Conservation (phyloP, 2,113 vertebrate species). For the Oreochromis aureus region DNA sequence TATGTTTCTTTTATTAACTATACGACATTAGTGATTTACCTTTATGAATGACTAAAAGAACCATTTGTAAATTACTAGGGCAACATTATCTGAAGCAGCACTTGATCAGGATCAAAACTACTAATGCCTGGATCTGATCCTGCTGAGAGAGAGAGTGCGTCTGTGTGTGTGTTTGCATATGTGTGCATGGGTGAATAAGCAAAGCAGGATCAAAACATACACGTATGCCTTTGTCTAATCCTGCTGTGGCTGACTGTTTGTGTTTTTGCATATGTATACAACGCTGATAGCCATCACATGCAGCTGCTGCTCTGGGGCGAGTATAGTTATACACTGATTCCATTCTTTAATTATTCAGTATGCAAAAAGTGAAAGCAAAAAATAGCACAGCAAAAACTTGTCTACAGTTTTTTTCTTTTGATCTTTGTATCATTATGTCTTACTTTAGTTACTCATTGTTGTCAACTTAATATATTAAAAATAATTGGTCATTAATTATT, state of each 20-base stretch:
- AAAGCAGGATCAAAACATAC: neutral
- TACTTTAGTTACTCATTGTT: neutral
- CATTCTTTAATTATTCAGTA: conserved; percentile 50
- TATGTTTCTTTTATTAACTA: neutral
- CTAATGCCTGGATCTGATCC: conserved; percentile 17
- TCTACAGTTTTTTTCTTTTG: neutral
- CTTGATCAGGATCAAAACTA: conserved; percentile 41
- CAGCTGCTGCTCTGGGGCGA: conserved; percentile 41
- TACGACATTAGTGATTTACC: neutral
- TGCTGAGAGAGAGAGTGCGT: neutral
- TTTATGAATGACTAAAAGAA: neutral
- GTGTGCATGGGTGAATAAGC: neutral
- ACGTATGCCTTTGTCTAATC: neutral
- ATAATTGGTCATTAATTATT: neutral
- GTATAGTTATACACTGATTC: neutral
- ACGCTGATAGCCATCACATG: conserved; percentile 37
- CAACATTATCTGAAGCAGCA: neutral
- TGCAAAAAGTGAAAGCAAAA: conserved; percentile 38
- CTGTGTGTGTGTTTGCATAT: neutral
- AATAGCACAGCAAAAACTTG: neutral
- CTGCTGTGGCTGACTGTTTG: neutral
- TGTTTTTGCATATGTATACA: neutral
- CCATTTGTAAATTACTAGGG: neutral
- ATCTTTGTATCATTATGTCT: neutral
- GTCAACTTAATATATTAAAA: neutral